A percentile compares a stretch with the other conserved stretches of the same genome.
phyloP scores from a whole-genome alignment of 2,797 vertebrate genomes.

The Anomalospiza imberbis region DNA sequence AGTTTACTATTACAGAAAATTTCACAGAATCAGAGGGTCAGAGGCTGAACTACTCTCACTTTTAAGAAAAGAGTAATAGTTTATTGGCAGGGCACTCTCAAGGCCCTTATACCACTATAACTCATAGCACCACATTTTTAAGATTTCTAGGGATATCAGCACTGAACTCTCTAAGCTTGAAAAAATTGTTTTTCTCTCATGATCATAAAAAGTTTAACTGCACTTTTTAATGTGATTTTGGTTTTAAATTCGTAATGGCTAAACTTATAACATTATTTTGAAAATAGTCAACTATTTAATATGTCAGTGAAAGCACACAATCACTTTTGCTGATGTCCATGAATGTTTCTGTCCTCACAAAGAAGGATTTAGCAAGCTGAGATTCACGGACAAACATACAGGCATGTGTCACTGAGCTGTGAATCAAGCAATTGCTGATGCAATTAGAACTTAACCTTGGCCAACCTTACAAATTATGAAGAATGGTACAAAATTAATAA shows the following conservation, averaged over 20 bases:
- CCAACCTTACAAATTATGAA: conserved; percentile 16
- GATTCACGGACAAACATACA: background rate
- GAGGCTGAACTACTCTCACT: background rate
- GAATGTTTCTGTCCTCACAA: background rate
- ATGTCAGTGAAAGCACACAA: background rate
- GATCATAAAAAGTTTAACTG: background rate
- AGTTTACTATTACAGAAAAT: background rate
- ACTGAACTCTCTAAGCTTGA: background rate
- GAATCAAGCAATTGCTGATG: conserved; percentile 33
- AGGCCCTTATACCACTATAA: background rate
- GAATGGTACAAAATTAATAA: background rate
- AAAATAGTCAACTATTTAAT: background rate
- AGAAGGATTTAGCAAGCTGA: background rate
- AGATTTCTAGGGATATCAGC: background rate
- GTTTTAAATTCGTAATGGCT: background rate
- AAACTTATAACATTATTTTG: background rate
- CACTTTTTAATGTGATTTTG: background rate
- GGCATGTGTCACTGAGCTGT: background rate
- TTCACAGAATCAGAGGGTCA: background rate
- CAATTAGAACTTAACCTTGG: conserved; percentile 42
- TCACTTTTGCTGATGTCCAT: background rate
- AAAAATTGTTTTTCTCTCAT: background rate
- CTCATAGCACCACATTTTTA: background rate
- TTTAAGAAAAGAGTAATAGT: background rate
- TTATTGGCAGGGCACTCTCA: background rate